Conservation (phyloP, 2,888 invertebrate species). For the Drosophila meridiana region DNA sequence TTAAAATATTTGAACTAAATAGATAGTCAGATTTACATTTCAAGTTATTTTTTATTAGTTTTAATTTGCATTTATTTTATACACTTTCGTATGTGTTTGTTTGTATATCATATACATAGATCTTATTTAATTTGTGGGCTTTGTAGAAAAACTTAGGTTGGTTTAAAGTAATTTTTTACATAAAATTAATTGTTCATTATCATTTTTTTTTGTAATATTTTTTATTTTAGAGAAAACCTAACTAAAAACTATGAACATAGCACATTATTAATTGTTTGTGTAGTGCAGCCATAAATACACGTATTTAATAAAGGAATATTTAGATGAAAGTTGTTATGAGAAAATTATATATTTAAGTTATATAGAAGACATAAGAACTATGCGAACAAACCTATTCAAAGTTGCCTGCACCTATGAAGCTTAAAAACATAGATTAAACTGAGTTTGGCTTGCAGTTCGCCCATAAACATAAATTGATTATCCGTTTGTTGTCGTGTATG, state of each 20-base stretch:
- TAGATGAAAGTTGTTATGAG: slow-evolving; percentile 41
- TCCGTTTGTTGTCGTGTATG: slow-evolving; percentile 35
- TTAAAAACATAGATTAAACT: slow-evolving; percentile 58
- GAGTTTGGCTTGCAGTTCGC: slow-evolving; percentile 79
- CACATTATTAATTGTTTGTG: slow-evolving; percentile 69
- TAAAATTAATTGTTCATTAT: slow-evolving; percentile 59
- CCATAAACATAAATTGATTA: slow-evolving; percentile 61
- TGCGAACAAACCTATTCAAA: slow-evolving; percentile 37
- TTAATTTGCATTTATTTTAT: slow-evolving; percentile 61
- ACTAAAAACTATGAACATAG: slow-evolving; percentile 81
- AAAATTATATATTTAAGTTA: slow-evolving; percentile 31
- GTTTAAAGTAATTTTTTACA: slow-evolving; percentile 50
- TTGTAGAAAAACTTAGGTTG: slow-evolving; percentile 78
- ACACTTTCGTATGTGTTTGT: slow-evolving; percentile 65
- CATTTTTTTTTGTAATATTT: slow-evolving; percentile 27
- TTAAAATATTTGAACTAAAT: background rate
- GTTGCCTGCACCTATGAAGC: slow-evolving; percentile 52
- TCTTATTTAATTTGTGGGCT: slow-evolving; percentile 63
- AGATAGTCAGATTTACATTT: slow-evolving; percentile 13
- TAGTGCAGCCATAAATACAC: slow-evolving; percentile 74
- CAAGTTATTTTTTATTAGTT: slow-evolving; percentile 51
- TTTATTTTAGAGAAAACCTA: slow-evolving; percentile 58
- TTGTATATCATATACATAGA: slow-evolving; percentile 50
- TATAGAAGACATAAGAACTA: slow-evolving; percentile 21
- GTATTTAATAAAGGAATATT: slow-evolving; percentile 45